Percentiles rank a stretch among this genome's conserved stretches.
Conservation (phyloP, 2,888 invertebrate species). For the Piscicola geometra region DNA sequence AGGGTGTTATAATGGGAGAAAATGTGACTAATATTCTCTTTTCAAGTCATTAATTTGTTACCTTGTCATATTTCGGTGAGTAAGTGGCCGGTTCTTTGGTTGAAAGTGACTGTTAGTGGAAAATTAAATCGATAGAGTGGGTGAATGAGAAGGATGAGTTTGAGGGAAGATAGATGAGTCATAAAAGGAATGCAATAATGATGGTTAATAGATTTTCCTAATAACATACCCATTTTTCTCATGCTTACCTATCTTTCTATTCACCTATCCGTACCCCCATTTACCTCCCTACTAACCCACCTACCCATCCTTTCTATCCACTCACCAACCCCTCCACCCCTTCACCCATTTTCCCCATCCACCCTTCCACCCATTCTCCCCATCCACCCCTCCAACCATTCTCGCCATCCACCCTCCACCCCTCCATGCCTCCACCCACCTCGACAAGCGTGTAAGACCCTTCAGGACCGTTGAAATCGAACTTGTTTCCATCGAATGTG, state of each 20-base stretch:
- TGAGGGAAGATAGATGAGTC: too few species aligned
- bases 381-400: slow-evolving; percentile 39
- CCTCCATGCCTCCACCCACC: slow-evolving; percentile 33
- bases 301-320: background rate
- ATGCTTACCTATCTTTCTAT: slow-evolving; percentile 38
- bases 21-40: background rate
- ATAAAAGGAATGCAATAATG: too few species aligned
- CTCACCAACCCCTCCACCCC: background rate
- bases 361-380: slow-evolving; percentile 37
- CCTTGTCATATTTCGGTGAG: background rate
- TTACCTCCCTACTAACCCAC: too few species aligned
- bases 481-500: slow-evolving; percentile 49
- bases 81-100: background rate
- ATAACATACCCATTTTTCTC: too few species aligned
- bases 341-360: background rate
- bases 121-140: too few species aligned
- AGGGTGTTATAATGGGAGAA: background rate
- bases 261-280: slow-evolving; percentile 28
- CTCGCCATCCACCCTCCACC: background rate
- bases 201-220: too few species aligned
- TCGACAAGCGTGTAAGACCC: slow-evolving; percentile 40
- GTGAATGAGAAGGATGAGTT: too few species aligned
- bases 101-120: background rate
- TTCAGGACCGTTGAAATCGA: slow-evolving; percentile 44
- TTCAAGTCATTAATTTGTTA: too few species aligned